Percentiles rank a stretch among this genome's conserved stretches.
These are phyloP conservation scores for Dolichoris vasculosae DNA, from an alignment of 1,140 invertebrate species.

Conservation along the genomic window DNA sequence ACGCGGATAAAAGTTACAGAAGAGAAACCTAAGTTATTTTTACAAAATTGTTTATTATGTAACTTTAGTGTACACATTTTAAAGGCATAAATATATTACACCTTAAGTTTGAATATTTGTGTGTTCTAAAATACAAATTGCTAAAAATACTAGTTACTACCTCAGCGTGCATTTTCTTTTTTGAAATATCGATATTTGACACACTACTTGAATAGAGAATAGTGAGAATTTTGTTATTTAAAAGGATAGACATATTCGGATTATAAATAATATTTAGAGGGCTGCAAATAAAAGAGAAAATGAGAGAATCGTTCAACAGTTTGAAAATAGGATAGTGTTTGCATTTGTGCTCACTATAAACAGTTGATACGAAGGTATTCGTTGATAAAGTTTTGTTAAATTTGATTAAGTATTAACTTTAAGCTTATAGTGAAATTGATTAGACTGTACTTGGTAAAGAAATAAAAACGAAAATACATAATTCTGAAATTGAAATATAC, in stretches of 20 bases:
- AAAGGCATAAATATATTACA: constrained; percentile 72
- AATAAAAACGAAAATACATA: background rate
- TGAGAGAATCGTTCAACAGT: background rate
- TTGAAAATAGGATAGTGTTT: constrained; percentile 14
- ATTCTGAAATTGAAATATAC: background rate
- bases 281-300: background rate
- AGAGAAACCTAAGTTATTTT: too few species aligned
- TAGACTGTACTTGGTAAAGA: constrained; percentile 1
- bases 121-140: too few species aligned
- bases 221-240: background rate
- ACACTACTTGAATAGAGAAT: background rate
- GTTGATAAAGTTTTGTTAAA: background rate
- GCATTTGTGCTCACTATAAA: background rate
- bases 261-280: constrained; percentile 31
- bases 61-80: too few species aligned
- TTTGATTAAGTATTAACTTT: background rate
- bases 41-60: too few species aligned
- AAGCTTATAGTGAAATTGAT: background rate
- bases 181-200: background rate
- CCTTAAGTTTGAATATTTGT: constrained; percentile 30
- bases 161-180: background rate
- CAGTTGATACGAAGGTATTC: background rate
- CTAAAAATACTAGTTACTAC: too few species aligned
- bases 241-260: background rate
- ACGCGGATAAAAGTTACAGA: too few species aligned